phyloP scores from a whole-genome alignment of 2,113 vertebrate species.

The Platichthys flesus region DNA sequence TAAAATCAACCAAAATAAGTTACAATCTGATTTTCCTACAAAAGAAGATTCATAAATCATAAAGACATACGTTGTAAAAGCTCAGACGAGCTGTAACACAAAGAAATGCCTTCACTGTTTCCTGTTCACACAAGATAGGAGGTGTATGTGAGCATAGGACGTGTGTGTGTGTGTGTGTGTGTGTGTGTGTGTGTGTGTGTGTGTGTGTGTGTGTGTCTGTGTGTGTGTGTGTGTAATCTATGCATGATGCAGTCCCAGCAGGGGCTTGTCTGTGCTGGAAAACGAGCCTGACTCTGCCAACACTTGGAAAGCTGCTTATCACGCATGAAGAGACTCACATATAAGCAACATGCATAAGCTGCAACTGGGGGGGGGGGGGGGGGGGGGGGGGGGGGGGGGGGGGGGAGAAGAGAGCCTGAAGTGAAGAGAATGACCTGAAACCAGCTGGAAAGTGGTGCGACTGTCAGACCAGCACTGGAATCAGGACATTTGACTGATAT shows the following conservation, averaged over 20 bases:
- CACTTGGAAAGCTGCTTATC: slow-evolving; percentile 38
- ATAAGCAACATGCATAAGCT: slow-evolving; percentile 7
- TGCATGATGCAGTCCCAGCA: slow-evolving; percentile 20
- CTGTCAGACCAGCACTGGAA: not conserved
- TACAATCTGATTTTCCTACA: too few species aligned
- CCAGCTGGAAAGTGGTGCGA: not conserved
- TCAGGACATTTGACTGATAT: too few species aligned
- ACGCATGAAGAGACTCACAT: slow-evolving; percentile 13
- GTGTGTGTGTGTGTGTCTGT: not conserved
- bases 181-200: too few species aligned
- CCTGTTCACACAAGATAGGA: not conserved
- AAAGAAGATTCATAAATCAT: too few species aligned
- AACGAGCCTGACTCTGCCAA: slow-evolving; percentile 13
- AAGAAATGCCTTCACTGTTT: too few species aligned
- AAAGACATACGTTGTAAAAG: too few species aligned
- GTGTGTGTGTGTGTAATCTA: not conserved
- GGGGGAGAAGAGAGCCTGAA: not conserved
- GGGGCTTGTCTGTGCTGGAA: not conserved
- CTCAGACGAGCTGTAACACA: too few species aligned
- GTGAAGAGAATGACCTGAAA: not conserved
- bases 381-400: not conserved
- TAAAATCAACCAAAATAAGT: too few species aligned
- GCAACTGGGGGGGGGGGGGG: not conserved
- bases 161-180: too few species aligned
- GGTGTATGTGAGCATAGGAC: not conserved